These are phyloP conservation scores for Crioceris asparagi DNA, from an alignment of 2,888 invertebrate species.

Conservation along the genomic window DNA sequence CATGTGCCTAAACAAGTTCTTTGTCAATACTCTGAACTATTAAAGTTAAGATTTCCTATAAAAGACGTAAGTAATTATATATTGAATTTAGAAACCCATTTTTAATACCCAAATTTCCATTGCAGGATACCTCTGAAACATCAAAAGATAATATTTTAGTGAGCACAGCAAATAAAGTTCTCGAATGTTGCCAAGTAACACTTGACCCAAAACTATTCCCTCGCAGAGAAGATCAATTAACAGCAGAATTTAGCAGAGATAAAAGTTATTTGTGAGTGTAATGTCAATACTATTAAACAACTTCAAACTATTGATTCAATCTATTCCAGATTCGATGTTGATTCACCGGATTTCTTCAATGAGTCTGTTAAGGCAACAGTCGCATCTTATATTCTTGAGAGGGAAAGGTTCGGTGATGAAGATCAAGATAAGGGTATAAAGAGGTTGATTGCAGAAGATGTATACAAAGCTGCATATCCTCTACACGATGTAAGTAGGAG, in stretches of 20 bases:
- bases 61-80: conserved; percentile 44
- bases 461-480: conserved; percentile 62
- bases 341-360: conserved; percentile 57
- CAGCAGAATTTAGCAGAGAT: conserved; percentile 57
- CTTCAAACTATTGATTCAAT: not conserved
- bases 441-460: conserved; percentile 50
- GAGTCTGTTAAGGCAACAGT: conserved; percentile 54
- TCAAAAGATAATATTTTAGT: conserved; percentile 22
- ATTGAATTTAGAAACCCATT: too few species aligned
- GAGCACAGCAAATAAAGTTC: conserved; percentile 33
- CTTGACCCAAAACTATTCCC: conserved; percentile 53
- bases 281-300: not conserved
- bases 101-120: too few species aligned
- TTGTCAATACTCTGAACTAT: conserved; percentile 61
- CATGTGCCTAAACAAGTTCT: conserved; percentile 62
- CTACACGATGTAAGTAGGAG: conserved; percentile 57
- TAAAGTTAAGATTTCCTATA: conserved; percentile 68
- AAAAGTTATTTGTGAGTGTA: conserved; percentile 59
- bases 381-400: conserved; percentile 63
- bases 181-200: conserved; percentile 43
- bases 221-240: conserved; percentile 49
- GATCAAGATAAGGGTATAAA: conserved; percentile 55
- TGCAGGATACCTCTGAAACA: conserved; percentile 21
- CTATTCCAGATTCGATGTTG: conserved; percentile 49
- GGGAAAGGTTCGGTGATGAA: conserved; percentile 52